Base-by-base conservation (phyloP, 2,113 vertebrate genomes). In the Tringa solitaria region DNA sequence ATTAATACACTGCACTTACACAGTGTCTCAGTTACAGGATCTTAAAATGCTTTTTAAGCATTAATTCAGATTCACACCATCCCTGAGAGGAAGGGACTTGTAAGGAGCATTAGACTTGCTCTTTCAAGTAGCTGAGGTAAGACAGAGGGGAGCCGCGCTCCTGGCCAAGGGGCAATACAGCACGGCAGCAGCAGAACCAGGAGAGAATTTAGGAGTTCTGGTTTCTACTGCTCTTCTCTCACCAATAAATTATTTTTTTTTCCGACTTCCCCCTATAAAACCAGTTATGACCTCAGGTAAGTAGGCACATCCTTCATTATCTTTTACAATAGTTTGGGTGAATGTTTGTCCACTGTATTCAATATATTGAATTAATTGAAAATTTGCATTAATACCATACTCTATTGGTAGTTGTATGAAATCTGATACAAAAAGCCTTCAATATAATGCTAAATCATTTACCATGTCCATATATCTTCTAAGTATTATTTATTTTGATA, bases 31-130 rank as follows among this genome's bases (percentile, higher is more conserved):
- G 27, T 95, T 96, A 95, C 84, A 92, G 86, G 53, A 92, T 79
- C 80, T 68, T 87, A 95, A 95, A 96, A 70, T 75, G 90, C 83
- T 91, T 79, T 89, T 93, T 61, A 76, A 92, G 86, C 69, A 96
- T 72, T 95, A 91, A 84, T 92, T 94, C 80, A 84, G 53, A 92
- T 90, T 87, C 75, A 80, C 54, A 81, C 63, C 24, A 32, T 79
- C 39, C 39, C 48, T 92, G 64, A 74, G 48, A 95, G 35, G n/a
- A 81, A 89, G 8, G 6, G 28, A 45, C 43, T 27, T 59, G 12
- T 33, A 83, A 88, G 32, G 33, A 87, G 22, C 35, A 65, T 84
- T 75, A 41, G 5, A 51, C n/a, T 78, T 84, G 69, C 32, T 87
- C 41, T 82, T 87, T 87, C 74, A 81, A 92, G 70, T 18, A 93